Evolutionary conservation across 2,797 vertebrate genomes (phyloP).

Genomic region (Mallotus villosus): DNA sequence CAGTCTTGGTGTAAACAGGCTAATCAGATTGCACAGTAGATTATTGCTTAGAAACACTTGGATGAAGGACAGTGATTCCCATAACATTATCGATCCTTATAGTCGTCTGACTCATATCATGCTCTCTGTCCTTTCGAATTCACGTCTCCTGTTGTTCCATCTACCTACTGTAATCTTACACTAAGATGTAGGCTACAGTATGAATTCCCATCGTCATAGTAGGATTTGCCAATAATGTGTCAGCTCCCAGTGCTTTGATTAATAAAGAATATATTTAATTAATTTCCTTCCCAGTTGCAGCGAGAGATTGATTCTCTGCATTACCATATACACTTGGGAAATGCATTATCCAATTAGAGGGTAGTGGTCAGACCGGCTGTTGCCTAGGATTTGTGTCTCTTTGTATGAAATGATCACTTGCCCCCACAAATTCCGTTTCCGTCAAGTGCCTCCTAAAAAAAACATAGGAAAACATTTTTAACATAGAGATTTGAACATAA

Average conservation of each 20-base stretch:
- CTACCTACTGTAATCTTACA: not conserved
- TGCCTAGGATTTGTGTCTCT: conserved; percentile 33
- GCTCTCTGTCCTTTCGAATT: not conserved
- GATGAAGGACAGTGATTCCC: not conserved
- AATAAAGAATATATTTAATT: conserved; percentile 35
- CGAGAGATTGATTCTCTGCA: conserved; percentile 36
- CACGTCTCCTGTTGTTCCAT: not conserved
- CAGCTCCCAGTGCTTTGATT: conserved; percentile 28
- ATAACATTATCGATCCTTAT: not conserved
- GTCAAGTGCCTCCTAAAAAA: too few relatives aligned
- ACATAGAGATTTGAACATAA: not conserved
- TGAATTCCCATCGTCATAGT: not conserved
- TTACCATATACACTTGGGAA: conserved; percentile 29
- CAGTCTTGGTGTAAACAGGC: not conserved
- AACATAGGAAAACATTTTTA: too few relatives aligned
- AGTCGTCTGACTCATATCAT: not conserved
- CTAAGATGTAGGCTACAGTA: not conserved
- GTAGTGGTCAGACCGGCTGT: conserved; percentile 30
- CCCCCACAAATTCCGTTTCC: too few relatives aligned
- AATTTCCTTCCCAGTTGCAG: conserved; percentile 33
- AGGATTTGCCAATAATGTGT: conserved; percentile 14
- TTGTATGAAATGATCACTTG: conserved; percentile 22
- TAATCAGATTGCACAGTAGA: not conserved
- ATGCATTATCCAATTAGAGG: conserved; percentile 36
- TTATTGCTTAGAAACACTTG: not conserved